A percentile compares a stretch with the other conserved stretches of the same genome.
phyloP scores from a whole-genome alignment of 2,888 invertebrate genomes.

The Drosophila quinaria region DNA sequence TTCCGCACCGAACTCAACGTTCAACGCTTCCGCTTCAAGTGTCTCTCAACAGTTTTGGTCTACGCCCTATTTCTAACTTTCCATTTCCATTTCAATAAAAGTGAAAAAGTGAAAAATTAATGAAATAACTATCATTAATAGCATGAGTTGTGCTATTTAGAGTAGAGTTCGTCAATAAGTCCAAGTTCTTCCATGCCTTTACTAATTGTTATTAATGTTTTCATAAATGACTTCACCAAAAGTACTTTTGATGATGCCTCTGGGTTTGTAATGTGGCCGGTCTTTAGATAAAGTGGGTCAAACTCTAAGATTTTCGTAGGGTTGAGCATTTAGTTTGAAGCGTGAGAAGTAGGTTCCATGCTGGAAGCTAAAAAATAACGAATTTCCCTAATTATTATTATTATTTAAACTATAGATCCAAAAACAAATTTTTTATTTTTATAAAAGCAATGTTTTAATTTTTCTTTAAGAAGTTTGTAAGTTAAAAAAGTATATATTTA shows the following conservation, averaged over 20 bases:
- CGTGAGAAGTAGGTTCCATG: constrained; percentile 6
- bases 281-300: constrained; percentile 9
- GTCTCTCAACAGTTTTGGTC: constrained; percentile 23
- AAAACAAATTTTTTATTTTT: not conserved
- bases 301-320: not conserved
- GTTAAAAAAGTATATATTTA: too few relatives aligned
- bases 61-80: constrained; percentile 44
- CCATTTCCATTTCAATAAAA: constrained; percentile 42
- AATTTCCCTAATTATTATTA: not conserved
- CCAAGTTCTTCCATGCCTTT: constrained; percentile 35
- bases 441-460: too few relatives aligned
- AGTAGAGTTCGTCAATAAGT: constrained; percentile 4
- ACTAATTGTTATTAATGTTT: constrained; percentile 77
- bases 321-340: not conserved
- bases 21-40: constrained; percentile 51
- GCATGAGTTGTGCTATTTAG: constrained; percentile 35
- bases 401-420: not conserved
- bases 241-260: constrained; percentile 21
- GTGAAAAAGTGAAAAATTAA: constrained; percentile 10
- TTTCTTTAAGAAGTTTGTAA: not conserved
- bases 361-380: not conserved
- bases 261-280: constrained; percentile 9
- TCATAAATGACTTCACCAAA: constrained; percentile 45
- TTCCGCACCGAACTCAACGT: constrained; percentile 37
- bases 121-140: constrained; percentile 49